Evolutionary conservation across 2,113 vertebrate genomes (phyloP).

Genomic region (Porphyrio hochstetteri): DNA sequence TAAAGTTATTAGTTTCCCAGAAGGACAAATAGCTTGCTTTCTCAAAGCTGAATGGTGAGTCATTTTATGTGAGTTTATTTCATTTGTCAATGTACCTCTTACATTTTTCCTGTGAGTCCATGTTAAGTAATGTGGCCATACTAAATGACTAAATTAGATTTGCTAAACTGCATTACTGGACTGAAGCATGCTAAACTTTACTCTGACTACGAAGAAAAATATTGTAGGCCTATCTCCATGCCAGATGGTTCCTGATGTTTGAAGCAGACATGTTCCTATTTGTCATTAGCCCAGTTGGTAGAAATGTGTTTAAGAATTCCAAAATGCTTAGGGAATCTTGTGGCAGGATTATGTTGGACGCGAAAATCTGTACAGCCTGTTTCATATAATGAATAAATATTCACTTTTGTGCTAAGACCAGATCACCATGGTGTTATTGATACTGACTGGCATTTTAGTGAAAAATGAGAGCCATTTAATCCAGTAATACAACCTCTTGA

Average conservation of each 20-base stretch:
- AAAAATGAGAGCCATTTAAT: not conserved
- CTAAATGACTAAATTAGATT: not conserved
- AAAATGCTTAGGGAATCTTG: not conserved
- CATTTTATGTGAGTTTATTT: not conserved
- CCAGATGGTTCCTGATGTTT: not conserved
- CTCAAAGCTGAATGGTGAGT: not conserved
- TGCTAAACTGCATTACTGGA: not conserved
- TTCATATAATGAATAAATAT: not conserved
- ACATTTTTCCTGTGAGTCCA: not conserved
- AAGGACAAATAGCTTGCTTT: not conserved
- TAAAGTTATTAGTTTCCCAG: not conserved
- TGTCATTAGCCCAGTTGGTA: not conserved
- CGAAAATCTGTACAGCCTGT: not conserved
- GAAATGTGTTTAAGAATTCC: not conserved
- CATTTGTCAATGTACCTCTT: not conserved
- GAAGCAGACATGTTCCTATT: not conserved
- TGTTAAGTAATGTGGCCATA: not conserved
- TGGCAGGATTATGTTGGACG: not conserved
- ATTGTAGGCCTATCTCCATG: not conserved
- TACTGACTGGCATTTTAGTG: not conserved
- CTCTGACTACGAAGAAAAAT: not conserved
- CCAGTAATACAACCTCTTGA: no score
- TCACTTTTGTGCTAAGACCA: not conserved
- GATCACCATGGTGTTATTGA: not conserved
- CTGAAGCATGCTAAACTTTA: not conserved